Base-by-base conservation (phyloP, 1,140 invertebrate species). In the Listronotus oregonensis region DNA sequence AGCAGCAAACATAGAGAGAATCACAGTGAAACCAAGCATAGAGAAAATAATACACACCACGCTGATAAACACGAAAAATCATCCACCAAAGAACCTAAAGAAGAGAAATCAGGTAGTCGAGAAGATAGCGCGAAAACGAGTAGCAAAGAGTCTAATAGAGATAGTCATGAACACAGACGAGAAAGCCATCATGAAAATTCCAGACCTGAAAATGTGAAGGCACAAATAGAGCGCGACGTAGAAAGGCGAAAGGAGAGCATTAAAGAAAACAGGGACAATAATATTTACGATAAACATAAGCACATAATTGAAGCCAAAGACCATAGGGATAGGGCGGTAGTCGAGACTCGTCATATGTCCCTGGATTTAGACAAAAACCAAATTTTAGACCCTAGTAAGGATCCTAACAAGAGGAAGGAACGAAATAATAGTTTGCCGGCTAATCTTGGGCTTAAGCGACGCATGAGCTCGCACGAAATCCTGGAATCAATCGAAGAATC, bases 391-490 rank as follows among this genome's bases (percentile, higher is more conserved):
- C 11, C 34, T 14, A 64, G 50, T 34, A 68, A 71, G 66, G 76
- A 79, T 70, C 64, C 69, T 4, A 69, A 73, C 42, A 82, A 83
- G 76, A 68, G 83, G 40, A 84, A 85, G 77, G 84, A 85, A 69
- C 79, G 83, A 31, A 83, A 83, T 74, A 85, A 84, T 54, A 87
- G 85, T 76, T 82, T 88, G 46, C 87, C 89, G 0, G 85, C 86
- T 1, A 84, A 86, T 40, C 74, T 80, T 34, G 83, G 85, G 0
- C 82, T 85, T 32, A 92, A 93, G 77, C 82, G 91, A 43, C 84
- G 90, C 52, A 85, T 90, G 61, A 91, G 90, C 49, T 90, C 89
- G 1, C 90, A 92, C 73, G 91, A 93, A 64, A 85, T 82, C 73
- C 74, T 85, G 39, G 86, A 88, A 44, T 82, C 82, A 39, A 60